phyloP scores from a whole-genome alignment of 2,797 vertebrate genomes.

The Hyperoplus lanceolatus region DNA sequence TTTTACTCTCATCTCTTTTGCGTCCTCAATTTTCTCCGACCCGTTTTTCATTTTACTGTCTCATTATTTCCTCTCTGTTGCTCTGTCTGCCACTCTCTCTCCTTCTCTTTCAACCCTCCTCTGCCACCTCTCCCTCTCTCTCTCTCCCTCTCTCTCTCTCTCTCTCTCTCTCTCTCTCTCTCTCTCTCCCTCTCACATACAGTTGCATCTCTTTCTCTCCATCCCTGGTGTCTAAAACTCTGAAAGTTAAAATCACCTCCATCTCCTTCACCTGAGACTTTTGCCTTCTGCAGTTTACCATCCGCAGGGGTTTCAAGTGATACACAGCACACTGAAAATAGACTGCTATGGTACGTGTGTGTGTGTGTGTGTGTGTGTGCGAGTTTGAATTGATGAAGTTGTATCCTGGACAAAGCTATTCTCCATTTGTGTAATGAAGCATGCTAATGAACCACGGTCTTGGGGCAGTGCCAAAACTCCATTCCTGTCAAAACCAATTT shows the following conservation, averaged over 20 bases:
- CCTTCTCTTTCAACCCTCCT: constrained; percentile 11
- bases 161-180: neutral
- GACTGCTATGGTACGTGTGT: constrained; percentile 18
- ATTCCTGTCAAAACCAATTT: constrained; percentile 73
- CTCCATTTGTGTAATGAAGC: constrained; percentile 72
- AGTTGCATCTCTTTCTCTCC: constrained; percentile 29
- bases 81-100: constrained; percentile 3
- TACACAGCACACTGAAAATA: constrained; percentile 50
- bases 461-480: constrained; percentile 50
- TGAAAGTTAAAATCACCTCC: constrained; percentile 55
- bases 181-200: constrained; percentile 1
- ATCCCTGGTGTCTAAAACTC: constrained; percentile 21
- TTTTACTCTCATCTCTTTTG: constrained; percentile 53
- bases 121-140: constrained; percentile 24
- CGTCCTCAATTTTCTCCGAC: constrained; percentile 50
- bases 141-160: neutral
- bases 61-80: constrained; percentile 52
- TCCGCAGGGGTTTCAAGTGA: constrained; percentile 42
- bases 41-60: constrained; percentile 49
- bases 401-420: constrained; percentile 51
- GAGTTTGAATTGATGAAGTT: constrained; percentile 51
- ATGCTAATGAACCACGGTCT: constrained; percentile 67
- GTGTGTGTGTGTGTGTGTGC: neutral
- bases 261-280: constrained; percentile 55
- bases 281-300: constrained; percentile 18